Base-by-base conservation (phyloP, 2,888 invertebrate genomes). In the Andrena haemorrhoa region DNA sequence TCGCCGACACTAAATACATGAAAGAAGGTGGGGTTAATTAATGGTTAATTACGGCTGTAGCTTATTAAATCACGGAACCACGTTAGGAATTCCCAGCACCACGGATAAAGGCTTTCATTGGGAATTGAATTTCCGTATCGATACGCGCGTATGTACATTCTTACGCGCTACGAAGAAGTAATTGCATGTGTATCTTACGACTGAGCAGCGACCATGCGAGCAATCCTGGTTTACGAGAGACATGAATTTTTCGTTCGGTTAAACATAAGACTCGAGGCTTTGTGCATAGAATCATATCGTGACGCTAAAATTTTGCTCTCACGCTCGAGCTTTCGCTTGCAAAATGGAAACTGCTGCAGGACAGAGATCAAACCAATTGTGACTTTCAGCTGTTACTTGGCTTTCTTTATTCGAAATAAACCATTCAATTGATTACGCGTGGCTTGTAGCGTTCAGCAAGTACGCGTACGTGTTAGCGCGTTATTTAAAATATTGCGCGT, bases 211-310 rank as follows among this genome's bases (percentile, higher is more conserved):
- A 47, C 88, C 90, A 90, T 16, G 84, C 81, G 23, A 63, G 53
- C 26, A 79, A 71, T 69, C 83, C 84, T 53, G 90, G 90, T 53
- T 77, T 81, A 64, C 90, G 90, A 6, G 69, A 86, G n/a, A 90
- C 65, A 35, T 82, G 87, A 33, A 90, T 72, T 84, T 86, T 89
- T 49, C 83, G 75, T 71, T 86, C 86, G 64, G 85, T 63, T 7
- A 79, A 31, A 65, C 84, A 82, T 70, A 76, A 75, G 12, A 88
- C 69, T 56, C 76, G 72, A 12, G 90, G 87, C 66, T 82, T 89
- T 1, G 77, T 70, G 33, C 66, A 56, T 1, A 84, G 16, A 41
- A 84, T 72, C 82, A 89, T 85, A 29, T 83, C 82, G 33, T 51
- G 64, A 78, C 70, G 2, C n/a, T 7, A 49, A 56, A 49, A 49